Evolutionary conservation across 2,113 vertebrate species (phyloP), one percentile per base, ranked within the genome.

Genomic region (Tragelaphus buxtoni): DNA sequence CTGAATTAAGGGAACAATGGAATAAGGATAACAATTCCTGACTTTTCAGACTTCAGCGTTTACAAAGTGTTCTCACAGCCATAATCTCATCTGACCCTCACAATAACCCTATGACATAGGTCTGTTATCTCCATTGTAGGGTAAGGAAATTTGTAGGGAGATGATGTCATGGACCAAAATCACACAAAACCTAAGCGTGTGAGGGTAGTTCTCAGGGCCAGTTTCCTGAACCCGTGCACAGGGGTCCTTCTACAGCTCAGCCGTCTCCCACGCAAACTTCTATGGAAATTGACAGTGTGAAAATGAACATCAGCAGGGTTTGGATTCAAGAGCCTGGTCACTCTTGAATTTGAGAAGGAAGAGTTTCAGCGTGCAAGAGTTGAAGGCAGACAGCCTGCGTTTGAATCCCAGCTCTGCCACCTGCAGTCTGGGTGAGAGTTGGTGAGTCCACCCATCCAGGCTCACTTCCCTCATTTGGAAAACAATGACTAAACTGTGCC

Each of bases 1-100:
- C 95, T 81, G 87, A 92, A 63, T 87, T 83, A 74, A 93, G 88
- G 35, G 42, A 98, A 97, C 97, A 97, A 97, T 97, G 95, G 30
- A 89, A 45, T 74, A 95, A 95, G 83, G 94, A 94, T 89, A 98
- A 97, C 97, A 96, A 79, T 60, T 81, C 47, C 74, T 94, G 94
- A 81, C 90, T 96, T 96, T 61, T 91, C 84, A 39, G 55, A 49
- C 26, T 10, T 76, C 0, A 56, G 28, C 14, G 9, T 89, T 89
- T 47, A 74, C 74, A 96, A 91, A 83, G 87, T 80, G 16, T 30
- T 90, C 88, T 65, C 85, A 51, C 65, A 69, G 94, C 60, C 69
- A 18, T 20, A 89, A 95, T 94, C 91, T 96, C 90, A 18, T 80
- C 42, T 88, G 76, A 88, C 96, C 84, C 51, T 82, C 86, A 82